Base-by-base conservation (phyloP, 2,113 vertebrate genomes). In the Vicugna pacos region DNA sequence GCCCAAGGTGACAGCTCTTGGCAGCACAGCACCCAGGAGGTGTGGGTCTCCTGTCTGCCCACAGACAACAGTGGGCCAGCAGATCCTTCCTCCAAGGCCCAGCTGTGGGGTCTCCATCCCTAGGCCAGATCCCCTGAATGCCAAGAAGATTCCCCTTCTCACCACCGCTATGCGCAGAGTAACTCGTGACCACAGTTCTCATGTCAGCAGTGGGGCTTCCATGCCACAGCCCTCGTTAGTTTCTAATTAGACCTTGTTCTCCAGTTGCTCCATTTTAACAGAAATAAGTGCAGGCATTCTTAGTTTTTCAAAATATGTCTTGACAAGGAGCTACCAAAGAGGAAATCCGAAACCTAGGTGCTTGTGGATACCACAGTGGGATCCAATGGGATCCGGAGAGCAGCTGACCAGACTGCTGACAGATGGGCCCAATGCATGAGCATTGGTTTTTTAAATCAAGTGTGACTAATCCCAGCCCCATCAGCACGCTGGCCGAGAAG, bases 331-430 rank as follows among this genome's bases (percentile, higher is more conserved):
- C 76, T 30, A 65, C 54, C 14, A 24, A 19, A 38, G 62, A 50
- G 52, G 42, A 91, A 88, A 54, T 52, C 17, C 13, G 11, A 24
- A n/a, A 65, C 14, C 19, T 26, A n/a, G 54, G 76, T 11, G 16
- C 38, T 52, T 1, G 0, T 4, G 3, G 62, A 7, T 26, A 11
- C 24, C 30, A 20, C 24, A 0, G 0, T 2, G 24, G 62, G 6
- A 11, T 26, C 62, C 54, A 5, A 2, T 2, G 32, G 62, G 35
- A 64, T 19, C 11, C 0, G 11, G 50, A 88, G 15, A 58, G 60
- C 46, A 22, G 16, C 1, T 54, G 75, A 56, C 75, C n/a, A n/a
- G 69, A 26, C 70, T 70, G 69, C 48, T 32, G 91, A 54, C 62
- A 58, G 38, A 88, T 13, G 62, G 54, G 64, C 35, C 62, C 8